These are phyloP conservation scores for Acanthosepion pharaonis DNA, from an alignment of 2,888 invertebrate genomes.

Conservation along the genomic window DNA sequence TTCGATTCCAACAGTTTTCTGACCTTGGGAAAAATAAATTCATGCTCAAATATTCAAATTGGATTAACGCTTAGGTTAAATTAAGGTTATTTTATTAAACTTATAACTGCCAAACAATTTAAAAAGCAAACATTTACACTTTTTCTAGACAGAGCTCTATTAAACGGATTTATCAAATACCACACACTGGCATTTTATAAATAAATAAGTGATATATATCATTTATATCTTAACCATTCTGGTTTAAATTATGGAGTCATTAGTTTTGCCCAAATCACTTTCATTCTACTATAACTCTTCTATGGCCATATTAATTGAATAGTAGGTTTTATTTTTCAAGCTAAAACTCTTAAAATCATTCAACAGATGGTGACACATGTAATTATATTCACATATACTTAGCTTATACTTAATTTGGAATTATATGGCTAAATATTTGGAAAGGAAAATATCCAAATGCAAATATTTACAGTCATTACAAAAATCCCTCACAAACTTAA, in stretches of 20 bases:
- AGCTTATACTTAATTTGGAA: too few relatives aligned
- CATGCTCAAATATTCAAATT: too few relatives aligned
- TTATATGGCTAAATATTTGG: too few relatives aligned
- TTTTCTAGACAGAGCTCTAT: neutral
- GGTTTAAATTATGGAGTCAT: neutral
- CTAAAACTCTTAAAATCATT: neutral
- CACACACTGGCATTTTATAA: neutral
- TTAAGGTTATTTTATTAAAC: too few relatives aligned
- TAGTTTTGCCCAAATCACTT: neutral
- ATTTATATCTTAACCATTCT: neutral
- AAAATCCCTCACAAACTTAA: too few relatives aligned
- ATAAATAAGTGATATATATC: neutral
- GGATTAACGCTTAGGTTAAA: too few relatives aligned
- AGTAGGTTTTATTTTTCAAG: neutral
- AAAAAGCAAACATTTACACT: neutral
- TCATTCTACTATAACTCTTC: neutral
- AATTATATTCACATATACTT: too few relatives aligned
- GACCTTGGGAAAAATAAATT: too few relatives aligned
- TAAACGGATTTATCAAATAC: neutral
- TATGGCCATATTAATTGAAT: neutral
- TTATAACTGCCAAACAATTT: neutral
- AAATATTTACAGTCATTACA: too few relatives aligned
- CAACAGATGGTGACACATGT: too few relatives aligned
- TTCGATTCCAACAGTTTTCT: too few relatives aligned
- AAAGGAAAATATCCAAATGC: too few relatives aligned